Conservation (phyloP, 2,797 vertebrate genomes). For the Macrochelys suwanniensis region DNA sequence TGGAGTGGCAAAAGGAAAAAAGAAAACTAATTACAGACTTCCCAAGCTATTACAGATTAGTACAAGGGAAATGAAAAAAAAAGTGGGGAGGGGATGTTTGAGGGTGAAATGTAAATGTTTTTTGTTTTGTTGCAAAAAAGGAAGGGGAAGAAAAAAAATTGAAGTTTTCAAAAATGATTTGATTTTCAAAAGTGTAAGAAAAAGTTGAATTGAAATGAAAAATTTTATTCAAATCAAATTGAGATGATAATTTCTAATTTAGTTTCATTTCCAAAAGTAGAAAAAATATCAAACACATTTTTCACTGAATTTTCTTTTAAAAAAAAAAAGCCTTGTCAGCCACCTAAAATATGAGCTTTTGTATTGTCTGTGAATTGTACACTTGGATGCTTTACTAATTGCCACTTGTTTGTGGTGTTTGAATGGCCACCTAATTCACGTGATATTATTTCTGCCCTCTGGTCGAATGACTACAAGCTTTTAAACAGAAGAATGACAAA, state of each 20-base stretch:
- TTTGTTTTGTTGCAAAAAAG: neutral
- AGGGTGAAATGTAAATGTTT: neutral
- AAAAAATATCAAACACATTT: neutral
- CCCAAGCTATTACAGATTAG: neutral
- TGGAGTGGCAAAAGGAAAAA: neutral
- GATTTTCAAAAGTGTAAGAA: neutral
- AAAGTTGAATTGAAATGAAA: neutral
- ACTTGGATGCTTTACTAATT: neutral
- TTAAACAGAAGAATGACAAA: neutral
- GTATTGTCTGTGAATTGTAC: neutral
- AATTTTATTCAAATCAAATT: neutral
- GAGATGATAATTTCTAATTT: neutral
- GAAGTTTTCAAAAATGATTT: neutral
- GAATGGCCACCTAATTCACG: neutral
- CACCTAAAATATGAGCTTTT: neutral
- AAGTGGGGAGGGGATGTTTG: neutral
- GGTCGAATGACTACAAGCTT: neutral
- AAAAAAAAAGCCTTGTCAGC: neutral
- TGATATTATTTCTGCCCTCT: neutral
- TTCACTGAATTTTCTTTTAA: neutral
- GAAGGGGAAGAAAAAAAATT: neutral
- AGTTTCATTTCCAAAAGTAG: neutral
- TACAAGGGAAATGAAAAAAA: neutral
- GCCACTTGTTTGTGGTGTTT: neutral
- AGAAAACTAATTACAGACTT: neutral